Evolutionary conservation across 2,113 vertebrate genomes (phyloP).

Genomic region (Forbesichthys agassizii): DNA sequence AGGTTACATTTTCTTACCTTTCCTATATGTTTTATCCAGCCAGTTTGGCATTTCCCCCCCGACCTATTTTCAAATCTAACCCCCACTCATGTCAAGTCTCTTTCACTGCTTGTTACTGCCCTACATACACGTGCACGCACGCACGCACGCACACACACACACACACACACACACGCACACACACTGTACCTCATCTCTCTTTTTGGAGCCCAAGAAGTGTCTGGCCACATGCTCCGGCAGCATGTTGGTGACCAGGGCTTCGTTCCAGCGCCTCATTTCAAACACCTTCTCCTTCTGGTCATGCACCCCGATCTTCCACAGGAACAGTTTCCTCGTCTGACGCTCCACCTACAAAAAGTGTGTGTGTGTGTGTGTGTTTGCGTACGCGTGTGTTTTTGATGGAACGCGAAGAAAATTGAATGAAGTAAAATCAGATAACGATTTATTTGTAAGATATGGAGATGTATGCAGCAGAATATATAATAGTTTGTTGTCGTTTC

Average conservation of each 20-base stretch:
- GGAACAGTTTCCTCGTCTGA: slow-evolving; percentile 87
- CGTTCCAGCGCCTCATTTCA: slow-evolving; percentile 94
- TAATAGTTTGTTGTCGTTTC: neutral
- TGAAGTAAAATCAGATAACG: neutral
- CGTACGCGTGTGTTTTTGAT: neutral
- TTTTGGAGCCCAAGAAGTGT: slow-evolving; percentile 93
- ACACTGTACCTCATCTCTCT: slow-evolving; percentile 85
- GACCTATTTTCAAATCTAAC: neutral
- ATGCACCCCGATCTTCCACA: slow-evolving; percentile 92
- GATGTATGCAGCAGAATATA: neutral
- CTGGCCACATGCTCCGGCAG: slow-evolving; percentile 93
- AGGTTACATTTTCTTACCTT: neutral
- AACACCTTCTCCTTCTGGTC: slow-evolving; percentile 93
- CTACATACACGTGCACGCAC: neutral
- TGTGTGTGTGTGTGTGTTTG: neutral
- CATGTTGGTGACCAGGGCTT: slow-evolving; percentile 95
- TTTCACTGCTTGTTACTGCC: neutral
- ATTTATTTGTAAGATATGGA: neutral
- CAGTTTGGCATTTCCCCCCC: no score
- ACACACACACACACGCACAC: neutral
- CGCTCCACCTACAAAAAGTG: slow-evolving; percentile 81
- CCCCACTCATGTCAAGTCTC: neutral
- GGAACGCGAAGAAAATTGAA: neutral
- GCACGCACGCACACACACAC: neutral
- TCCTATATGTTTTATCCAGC: neutral